Evolutionary conservation across 2,113 vertebrate genomes (phyloP), one percentile per base, ranked within the genome.

Genomic region (Pachycephala philippinensis): DNA sequence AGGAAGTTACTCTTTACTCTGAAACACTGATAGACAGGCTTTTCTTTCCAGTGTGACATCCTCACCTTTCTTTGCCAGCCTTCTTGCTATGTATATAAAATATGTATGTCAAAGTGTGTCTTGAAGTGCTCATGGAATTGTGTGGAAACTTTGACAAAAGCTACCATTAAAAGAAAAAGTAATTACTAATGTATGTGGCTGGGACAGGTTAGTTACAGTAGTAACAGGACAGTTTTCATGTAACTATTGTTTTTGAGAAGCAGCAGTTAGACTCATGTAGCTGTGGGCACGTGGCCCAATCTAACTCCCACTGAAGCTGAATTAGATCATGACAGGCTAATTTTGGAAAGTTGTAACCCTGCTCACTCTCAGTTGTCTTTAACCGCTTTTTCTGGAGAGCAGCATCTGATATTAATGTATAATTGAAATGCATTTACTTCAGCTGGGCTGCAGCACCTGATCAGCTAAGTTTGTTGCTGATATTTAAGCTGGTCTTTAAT

Each of bases 311-410:
- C 60, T 94, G 92, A 82, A 87, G 33, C 42, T 72, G 66, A 85
- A 68, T 95, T 91, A 91, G 79, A 90, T 95, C 77, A 56, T 63
- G 53, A 82, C 74, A 83, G 40, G 50, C 74, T 91, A 71, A 86
- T 90, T 87, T 77, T 92, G 90, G 63, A 69, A 83, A 84, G 45
- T 22, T 65, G 27, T 75, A 71, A 56, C 40, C 35, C 49, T 92
- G 64, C 83, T 95, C 33, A 10, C 80, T 86, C 68, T 93, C 37
- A 47, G 45, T 93, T 90, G 50, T 66, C 74, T n/a, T 81, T 71
- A 80, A 64, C 31, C 52, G 39, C 42, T 63, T 63, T 78, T 87
- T 70, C 37, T 2, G 0, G 69, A 87, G 72, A 81, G 15, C 53
- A 84, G 40, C 33, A 71, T 77, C 77, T 0, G 0, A 15, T 91